Evolutionary conservation across 2,113 vertebrate genomes (phyloP).

Genomic region (Ranitomeya imitator): DNA sequence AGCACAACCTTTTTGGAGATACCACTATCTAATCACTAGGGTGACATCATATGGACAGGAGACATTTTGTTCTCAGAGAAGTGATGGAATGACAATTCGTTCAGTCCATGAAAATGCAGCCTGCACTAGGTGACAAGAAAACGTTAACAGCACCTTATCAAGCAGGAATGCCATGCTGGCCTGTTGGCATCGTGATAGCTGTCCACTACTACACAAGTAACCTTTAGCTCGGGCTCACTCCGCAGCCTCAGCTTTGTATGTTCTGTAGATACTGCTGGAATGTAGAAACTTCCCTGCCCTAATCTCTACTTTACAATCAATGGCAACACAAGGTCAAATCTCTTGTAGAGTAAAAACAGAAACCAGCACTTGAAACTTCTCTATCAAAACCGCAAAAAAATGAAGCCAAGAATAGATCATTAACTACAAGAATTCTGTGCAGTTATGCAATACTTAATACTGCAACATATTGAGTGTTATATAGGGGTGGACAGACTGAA

Average conservation of each 20-base stretch:
- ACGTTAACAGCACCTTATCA: not conserved
- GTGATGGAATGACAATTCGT: not conserved
- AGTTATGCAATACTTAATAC: not conserved
- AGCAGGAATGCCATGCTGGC: not conserved
- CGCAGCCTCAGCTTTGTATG: not conserved
- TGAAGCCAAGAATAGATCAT: conserved; percentile 11
- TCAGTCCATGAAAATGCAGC: not conserved
- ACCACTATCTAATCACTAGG: not conserved
- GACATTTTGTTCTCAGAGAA: not conserved
- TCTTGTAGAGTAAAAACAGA: not conserved
- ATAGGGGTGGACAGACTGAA: too few species aligned
- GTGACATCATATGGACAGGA: not conserved
- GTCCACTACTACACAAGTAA: not conserved
- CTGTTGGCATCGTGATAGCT: not conserved
- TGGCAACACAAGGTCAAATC: not conserved
- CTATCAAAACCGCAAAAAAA: not conserved
- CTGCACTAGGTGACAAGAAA: conserved; percentile 2
- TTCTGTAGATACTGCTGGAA: not conserved
- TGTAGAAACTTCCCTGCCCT: conserved; percentile 8
- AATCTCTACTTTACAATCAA: not conserved
- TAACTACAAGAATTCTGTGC: not conserved
- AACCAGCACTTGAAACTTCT: conserved; percentile 16
- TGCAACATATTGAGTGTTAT: not conserved
- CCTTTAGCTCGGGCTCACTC: not conserved
- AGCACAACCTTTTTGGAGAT: not conserved